Base-by-base conservation (phyloP, 1,140 invertebrate species). In the Telenomus remus region DNA sequence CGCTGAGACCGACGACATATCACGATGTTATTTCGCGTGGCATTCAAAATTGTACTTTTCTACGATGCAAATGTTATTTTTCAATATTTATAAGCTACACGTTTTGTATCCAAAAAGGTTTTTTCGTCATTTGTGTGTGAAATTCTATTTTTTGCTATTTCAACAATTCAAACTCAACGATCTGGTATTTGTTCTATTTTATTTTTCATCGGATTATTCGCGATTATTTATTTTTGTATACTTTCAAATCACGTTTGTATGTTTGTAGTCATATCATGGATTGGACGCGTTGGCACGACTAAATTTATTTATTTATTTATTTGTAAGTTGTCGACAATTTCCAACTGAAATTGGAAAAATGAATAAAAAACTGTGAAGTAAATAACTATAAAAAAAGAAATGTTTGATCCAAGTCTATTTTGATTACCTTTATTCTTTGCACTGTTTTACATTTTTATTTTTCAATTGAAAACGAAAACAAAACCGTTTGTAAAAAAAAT, bases 1-100 rank as follows among this genome's bases (percentile, higher is more conserved):
- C 57, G 51, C 65, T 27, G 55, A 64, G 50, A 64, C 66, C 73
- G 74, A 72, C 66, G 68, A 76, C 74, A 68, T 71, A 71, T 71
- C 61, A 71, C 55, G 44, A 61, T 13, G 57, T 71, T 50, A 11
- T 55, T 70, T 71, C 61, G 66, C 73, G 56, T 61, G 55, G 70
- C 70, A 73, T 65, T 72, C 57, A 54, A 59, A 51, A 63, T 14
- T 49, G 48, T 44, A 50, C 15, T 56, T 55, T 54, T 53, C 6
- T 59, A 34, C 14, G 35, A 35, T 0, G 37, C 33, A 57, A 42
- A 48, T 51, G 1, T 27, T 59, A 66, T 59, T 68, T 57, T 59
- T 34, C 51, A 66, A 66, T 64, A 54, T 33, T 50, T 59, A 27
- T 27, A 39, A 48, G 48, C 11, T 55, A 19, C 42, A 54, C 15